Percentiles rank a stretch among this genome's conserved stretches.
phyloP scores from a whole-genome alignment of 2,113 vertebrate species.

The Oreochromis spilurus region DNA sequence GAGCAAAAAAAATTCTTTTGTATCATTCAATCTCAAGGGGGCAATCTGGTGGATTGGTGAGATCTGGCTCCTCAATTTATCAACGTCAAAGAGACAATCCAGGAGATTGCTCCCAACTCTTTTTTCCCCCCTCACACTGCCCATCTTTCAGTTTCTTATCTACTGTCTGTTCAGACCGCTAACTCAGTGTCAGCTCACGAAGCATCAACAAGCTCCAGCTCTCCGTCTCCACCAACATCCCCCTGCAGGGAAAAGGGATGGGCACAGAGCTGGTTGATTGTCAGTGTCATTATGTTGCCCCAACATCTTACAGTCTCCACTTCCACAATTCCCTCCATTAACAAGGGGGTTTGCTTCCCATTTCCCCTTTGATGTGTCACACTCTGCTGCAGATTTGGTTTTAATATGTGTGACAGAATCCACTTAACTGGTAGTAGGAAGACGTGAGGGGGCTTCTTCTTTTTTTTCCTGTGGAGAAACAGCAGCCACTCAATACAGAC shows the following conservation, averaged over 20 bases:
- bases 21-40: slow-evolving; percentile 27
- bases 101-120: slow-evolving; percentile 56
- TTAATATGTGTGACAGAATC: slow-evolving; percentile 68
- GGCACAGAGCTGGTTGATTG: slow-evolving; percentile 64
- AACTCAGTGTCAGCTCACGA: slow-evolving; percentile 40
- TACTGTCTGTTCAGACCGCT: slow-evolving; percentile 37
- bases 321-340: slow-evolving; percentile 53
- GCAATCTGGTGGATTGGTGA: slow-evolving; percentile 8
- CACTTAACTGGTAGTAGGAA: slow-evolving; percentile 43
- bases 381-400: slow-evolving; percentile 58
- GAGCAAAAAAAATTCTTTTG: slow-evolving; percentile 2
- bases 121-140: not conserved
- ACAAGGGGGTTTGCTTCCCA: slow-evolving; percentile 45
- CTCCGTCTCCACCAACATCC: slow-evolving; percentile 13
- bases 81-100: slow-evolving; percentile 61
- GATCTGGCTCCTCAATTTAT: slow-evolving; percentile 62
- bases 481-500: not conserved
- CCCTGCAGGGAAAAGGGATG: slow-evolving; percentile 46
- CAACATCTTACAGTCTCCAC: slow-evolving; percentile 38
- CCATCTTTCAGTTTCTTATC: slow-evolving; percentile 55
- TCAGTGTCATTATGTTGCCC: slow-evolving; percentile 60
- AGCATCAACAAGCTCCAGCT: slow-evolving; percentile 29
- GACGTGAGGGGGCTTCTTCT: not conserved
- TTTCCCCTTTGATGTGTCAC: slow-evolving; percentile 62
- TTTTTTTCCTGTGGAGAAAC: not conserved